These are phyloP conservation scores for Tolmerus cingulatus DNA, from an alignment of 2,888 invertebrate genomes.

Conservation along the genomic window DNA sequence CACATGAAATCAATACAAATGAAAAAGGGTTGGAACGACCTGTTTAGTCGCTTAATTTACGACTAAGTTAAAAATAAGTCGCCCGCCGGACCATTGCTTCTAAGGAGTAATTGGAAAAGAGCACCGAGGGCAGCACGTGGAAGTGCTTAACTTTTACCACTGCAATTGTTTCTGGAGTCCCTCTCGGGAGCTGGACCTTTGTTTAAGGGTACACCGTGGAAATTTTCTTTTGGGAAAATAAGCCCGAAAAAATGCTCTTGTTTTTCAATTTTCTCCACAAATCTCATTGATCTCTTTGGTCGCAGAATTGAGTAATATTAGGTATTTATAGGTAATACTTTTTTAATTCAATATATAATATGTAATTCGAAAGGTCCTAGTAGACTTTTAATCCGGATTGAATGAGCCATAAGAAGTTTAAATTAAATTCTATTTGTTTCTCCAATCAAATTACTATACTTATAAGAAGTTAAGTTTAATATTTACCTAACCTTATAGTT, in stretches of 20 bases:
- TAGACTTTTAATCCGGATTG: too few species aligned
- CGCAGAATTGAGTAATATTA: neutral
- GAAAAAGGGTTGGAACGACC: slow-evolving; percentile 41
- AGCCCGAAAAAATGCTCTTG: neutral
- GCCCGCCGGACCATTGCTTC: neutral
- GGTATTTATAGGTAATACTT: too few species aligned
- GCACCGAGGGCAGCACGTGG: neutral
- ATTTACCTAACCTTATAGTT: too few species aligned
- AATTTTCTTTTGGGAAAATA: neutral
- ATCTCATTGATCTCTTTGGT: neutral
- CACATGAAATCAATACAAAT: slow-evolving; percentile 36
- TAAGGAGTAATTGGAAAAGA: neutral
- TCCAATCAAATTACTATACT: too few species aligned
- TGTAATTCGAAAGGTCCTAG: too few species aligned
- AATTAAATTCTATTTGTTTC: too few species aligned
- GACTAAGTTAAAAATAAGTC: slow-evolving; percentile 37
- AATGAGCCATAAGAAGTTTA: too few species aligned
- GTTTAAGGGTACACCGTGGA: neutral
- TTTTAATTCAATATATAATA: too few species aligned
- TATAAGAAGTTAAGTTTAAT: too few species aligned
- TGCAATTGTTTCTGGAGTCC: neutral
- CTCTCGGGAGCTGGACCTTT: neutral
- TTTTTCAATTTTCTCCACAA: neutral
- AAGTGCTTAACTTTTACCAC: neutral
- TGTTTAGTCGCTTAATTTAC: slow-evolving; percentile 39